Evolutionary conservation across 2,113 vertebrate species (phyloP), one percentile per base, ranked within the genome.

Genomic region (Notothenia rossii): DNA sequence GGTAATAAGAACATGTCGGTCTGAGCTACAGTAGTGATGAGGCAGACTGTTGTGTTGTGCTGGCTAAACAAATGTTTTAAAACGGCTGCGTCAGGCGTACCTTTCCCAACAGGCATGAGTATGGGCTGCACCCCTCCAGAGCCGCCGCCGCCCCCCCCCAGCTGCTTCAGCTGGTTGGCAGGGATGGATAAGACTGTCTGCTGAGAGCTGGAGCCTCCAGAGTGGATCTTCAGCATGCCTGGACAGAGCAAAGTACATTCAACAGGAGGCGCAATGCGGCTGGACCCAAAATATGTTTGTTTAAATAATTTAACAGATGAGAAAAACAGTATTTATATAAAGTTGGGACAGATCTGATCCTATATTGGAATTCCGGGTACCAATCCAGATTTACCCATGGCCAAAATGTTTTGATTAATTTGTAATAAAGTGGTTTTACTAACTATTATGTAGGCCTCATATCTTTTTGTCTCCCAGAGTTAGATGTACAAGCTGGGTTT

Each of bases 181-280:
- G 97, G 98, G 86, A 98, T 96, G 1, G 97, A 98, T 89, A 99
- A 89, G 79, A 98, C 95, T 1, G 98, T 97, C 91, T 97, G 98
- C 88, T 97, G 97, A 61, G 96, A 94, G 90, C 85, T 96, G 88
- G 96, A 94, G 49, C 96, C 96, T 82, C 95, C 95, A 79, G 97
- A 95, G 88, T 98, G 97, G 89, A 99, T 96, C 94, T 98, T 99
- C 86, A 99, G 91, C 96, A 97, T 95, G 43, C 97, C 98, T 98
- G 90, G 40, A 60, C 56, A 86, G 82, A 82, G 69, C 68, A 84
- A 18, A 70, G 13, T 1, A 46, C 12, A 36, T 65, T 33, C 13
- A 48, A 15, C 10, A 10, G 22, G 4, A 2, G 46, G 10, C 72
- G 18, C 6, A 10, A 2, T 10, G 46, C 20, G 22, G 5, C 49